Evolutionary conservation across 2,888 invertebrate species (phyloP), one percentile per base, ranked within the genome.

Genomic region (Diploptera punctata): DNA sequence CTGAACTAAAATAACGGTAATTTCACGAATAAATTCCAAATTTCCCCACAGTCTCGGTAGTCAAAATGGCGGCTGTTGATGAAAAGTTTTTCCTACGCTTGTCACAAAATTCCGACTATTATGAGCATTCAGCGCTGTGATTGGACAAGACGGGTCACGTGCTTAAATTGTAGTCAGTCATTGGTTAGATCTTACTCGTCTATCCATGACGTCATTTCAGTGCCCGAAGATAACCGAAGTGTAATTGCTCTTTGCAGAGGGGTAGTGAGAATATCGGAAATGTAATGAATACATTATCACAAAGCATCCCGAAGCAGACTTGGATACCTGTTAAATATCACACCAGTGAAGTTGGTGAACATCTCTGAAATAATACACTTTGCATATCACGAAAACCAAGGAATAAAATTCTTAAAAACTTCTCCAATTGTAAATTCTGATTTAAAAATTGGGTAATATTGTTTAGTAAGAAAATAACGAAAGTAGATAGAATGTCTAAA

Each of bases 41-140:
- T 88, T 89, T 89, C 89, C 87, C 88, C 89, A 88, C 87, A 89
- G 89, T 89, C 89, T 88, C 88, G 87, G 87, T 89, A 90, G 90
- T 90, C 92, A 94, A 94, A 91, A 94, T 94, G 94, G 94, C 94
- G 93, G 93, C 93, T 93, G 92, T 92, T 93, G 93, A 93, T 93
- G 92, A 92, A 90, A 92, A 93, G 91, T 93, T 94, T 93, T 33
- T 93, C 92, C 91, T 93, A 93, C 92, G 93, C 93, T 93, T 93
- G 93, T 93, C 93, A 93, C 90, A 92, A 91, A 87, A 88, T 86
- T 86, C 85, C 85, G 84, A 84, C 83, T 84, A 85, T 81, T 82
- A 83, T 79, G 80, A 80, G 83, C 75, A 81, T 80, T 79, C 77
- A 75, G 74, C 70, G 18, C 73, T 78, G 77, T 77, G 77, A 86